Evolutionary conservation across 2,113 vertebrate species (phyloP).

Genomic region (Connochaetes taurinus): DNA sequence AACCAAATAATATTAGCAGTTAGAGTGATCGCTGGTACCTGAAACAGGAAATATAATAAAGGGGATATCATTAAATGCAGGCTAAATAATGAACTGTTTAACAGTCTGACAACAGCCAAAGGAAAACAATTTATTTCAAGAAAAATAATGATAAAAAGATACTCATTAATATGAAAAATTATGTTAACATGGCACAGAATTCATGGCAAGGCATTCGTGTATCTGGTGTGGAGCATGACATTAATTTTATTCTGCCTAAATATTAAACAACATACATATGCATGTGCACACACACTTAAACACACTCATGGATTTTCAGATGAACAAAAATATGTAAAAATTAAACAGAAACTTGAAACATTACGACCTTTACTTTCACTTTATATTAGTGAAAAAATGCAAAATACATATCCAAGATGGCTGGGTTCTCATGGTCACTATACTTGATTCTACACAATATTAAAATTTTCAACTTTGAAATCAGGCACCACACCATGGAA

Average conservation of each 20-base stretch:
- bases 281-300: neutral
- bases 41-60: neutral
- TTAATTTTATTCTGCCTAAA: constrained; percentile 9
- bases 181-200: neutral
- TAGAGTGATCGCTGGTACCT: constrained; percentile 97
- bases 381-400: neutral
- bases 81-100: neutral
- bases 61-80: neutral
- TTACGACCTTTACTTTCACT: neutral
- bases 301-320: neutral
- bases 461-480: neutral
- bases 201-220: neutral
- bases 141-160: neutral
- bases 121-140: neutral
- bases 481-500: neutral
- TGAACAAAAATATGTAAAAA: constrained; percentile 13
- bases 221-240: neutral
- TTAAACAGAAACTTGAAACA: neutral
- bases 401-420: neutral
- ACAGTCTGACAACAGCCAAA: neutral
- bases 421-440: neutral
- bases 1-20: constrained; percentile 98
- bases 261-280: neutral
- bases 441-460: neutral
- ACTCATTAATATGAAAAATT: neutral